These are phyloP conservation scores for Exephanes ischioxanthus DNA, from an alignment of 2,888 invertebrate genomes.

Conservation along the genomic window DNA sequence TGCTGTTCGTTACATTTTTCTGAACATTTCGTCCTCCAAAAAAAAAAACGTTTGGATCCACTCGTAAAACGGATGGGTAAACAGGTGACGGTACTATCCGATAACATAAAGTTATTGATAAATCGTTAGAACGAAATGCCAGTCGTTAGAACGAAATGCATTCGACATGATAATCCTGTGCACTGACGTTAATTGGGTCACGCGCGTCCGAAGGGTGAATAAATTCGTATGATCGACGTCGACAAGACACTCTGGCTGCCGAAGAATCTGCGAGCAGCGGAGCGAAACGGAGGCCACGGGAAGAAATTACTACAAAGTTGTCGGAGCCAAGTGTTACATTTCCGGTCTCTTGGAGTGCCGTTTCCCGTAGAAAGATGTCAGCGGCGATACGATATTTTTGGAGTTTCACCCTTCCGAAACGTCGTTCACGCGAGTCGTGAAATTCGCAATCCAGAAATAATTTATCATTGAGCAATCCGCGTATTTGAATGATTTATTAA, in stretches of 20 bases:
- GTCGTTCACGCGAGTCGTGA: not conserved
- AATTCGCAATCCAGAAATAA: constrained; percentile 19
- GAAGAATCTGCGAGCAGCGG: not conserved
- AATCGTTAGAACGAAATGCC: too few species aligned
- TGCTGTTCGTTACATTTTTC: not conserved
- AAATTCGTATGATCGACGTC: constrained; percentile 34
- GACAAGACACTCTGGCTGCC: constrained; percentile 58
- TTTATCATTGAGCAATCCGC: not conserved
- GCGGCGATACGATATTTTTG: constrained; percentile 50
- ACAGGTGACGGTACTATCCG: too few species aligned
- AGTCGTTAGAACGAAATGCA: not conserved
- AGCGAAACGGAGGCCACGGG: constrained; percentile 23
- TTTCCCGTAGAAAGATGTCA: constrained; percentile 12
- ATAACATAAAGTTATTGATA: too few species aligned
- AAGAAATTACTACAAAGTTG: constrained; percentile 50
- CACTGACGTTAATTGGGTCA: constrained; percentile 4
- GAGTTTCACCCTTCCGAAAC: not conserved
- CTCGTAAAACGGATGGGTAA: not conserved
- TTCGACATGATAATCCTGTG: not conserved
- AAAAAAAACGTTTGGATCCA: not conserved
- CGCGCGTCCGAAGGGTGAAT: not conserved
- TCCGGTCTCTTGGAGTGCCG: constrained; percentile 31
- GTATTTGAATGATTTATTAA: not conserved
- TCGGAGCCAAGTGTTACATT: constrained; percentile 51
- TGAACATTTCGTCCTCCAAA: not conserved